Base-by-base conservation (phyloP, 2,797 vertebrate species). In the Adelosebastes latens region DNA sequence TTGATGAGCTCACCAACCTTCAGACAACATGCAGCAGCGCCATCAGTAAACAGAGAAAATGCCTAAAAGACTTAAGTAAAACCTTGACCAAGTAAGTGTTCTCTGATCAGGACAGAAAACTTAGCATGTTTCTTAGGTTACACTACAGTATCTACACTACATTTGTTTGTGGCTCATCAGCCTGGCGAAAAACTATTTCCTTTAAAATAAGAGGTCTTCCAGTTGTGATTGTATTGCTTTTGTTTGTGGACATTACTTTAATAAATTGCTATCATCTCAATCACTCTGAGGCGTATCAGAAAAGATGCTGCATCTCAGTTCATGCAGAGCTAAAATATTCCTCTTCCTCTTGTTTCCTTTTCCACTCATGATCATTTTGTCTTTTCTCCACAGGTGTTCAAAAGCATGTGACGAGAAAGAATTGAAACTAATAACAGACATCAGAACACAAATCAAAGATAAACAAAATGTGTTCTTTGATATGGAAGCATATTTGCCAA, bases 401-500 rank as follows among this genome's bases (percentile, higher is more conserved):
- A 82, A 87, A 66, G 87, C 88, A 4, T 95, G 96, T 13, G 94
- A 95, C 4, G 93, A 89, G 39, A 96, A 97, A 67, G 97, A 98
- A 70, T 80, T 89, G 4, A 94, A 95, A 25, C 88, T 96, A 25
- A 87, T 98, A 49, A 93, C 95, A n/a, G 96, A 97, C 88, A 96
- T 99, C 80, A 95, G 94, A 32, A 72, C 88, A 34, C 97, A 96
- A 91, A 97, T 99, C 85, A 99, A 98, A 95, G 98, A 99, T 11
- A 96, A 96, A 75, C 97, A 97, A 84, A 96, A 98, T 88, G 84
- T 96, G 24, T 99, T 99, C 95, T 99, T 99, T 27, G 97, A 99
- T 89, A 99, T 99, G 99, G 98, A 99, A 91, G 97, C 98, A 12
- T 99, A 99, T 93, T 94, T 99, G 92, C 99, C 99, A 36, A 99